Evolutionary conservation across 2,888 invertebrate genomes (phyloP).

Genomic region (Norana najaformis): DNA sequence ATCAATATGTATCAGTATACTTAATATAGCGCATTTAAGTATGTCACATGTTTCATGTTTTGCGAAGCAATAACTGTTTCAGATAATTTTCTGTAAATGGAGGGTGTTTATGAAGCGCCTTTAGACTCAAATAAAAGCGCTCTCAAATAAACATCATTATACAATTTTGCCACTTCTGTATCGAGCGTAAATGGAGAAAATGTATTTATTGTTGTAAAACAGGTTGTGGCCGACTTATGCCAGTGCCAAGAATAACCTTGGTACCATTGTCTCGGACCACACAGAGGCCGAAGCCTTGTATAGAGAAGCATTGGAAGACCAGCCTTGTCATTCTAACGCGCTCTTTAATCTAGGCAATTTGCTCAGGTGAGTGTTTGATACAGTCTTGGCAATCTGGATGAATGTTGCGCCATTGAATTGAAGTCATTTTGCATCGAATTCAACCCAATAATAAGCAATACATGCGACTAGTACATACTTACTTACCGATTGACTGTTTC

Average conservation of each 20-base stretch:
- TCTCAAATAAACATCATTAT: not conserved
- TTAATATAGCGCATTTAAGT: no score
- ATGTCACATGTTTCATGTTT: no score
- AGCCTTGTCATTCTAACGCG: constrained; percentile 83
- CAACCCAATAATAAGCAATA: not conserved
- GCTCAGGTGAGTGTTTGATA: constrained; percentile 35
- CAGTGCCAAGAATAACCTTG: constrained; percentile 85
- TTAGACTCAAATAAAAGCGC: no score
- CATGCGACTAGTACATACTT: no score
- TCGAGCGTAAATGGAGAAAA: not conserved
- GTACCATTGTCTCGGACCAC: constrained; percentile 73
- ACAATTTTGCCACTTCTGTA: not conserved
- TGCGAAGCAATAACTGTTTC: no score
- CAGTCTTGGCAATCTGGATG: no score
- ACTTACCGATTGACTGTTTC: not conserved
- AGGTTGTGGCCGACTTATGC: constrained; percentile 84
- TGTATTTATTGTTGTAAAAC: constrained; percentile 42
- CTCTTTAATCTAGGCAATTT: constrained; percentile 80
- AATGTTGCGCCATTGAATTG: no score
- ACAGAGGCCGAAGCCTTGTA: constrained; percentile 75
- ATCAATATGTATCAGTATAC: no score
- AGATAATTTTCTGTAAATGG: no score
- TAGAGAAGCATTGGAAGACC: constrained; percentile 65
- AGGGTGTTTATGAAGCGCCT: no score
- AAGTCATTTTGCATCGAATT: not conserved